Evolutionary conservation across 1,140 invertebrate genomes (phyloP).

Genomic region (Orussus abietinus): DNA sequence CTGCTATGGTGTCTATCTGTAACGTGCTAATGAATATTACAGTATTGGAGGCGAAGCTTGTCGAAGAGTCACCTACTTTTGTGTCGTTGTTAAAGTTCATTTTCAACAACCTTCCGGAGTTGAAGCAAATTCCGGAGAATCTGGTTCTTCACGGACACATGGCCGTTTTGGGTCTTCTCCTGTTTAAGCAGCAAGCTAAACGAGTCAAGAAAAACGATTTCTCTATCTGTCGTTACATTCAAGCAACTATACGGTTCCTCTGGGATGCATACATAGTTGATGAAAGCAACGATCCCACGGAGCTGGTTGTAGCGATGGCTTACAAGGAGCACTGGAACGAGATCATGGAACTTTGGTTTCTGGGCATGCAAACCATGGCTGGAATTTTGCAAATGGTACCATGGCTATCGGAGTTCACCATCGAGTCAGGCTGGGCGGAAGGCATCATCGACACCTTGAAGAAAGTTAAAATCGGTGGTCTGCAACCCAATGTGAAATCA

Average conservation of each 20-base stretch:
- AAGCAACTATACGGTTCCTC: constrained; percentile 81
- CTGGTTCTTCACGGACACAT: constrained; percentile 81
- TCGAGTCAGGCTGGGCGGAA: constrained; percentile 88
- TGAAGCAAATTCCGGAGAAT: constrained; percentile 79
- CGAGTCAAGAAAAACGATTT: constrained; percentile 82
- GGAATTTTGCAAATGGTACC: constrained; percentile 74
- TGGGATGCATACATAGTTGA: constrained; percentile 90
- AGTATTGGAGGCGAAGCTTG: constrained; percentile 78
- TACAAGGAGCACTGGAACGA: constrained; percentile 87
- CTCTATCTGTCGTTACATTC: constrained; percentile 82
- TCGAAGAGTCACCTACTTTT: constrained; percentile 73
- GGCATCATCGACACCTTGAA: constrained; percentile 77
- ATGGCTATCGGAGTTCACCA: constrained; percentile 86
- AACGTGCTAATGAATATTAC: constrained; percentile 91
- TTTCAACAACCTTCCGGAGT: constrained; percentile 78
- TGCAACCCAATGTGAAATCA: constrained; percentile 78
- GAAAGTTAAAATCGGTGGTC: constrained; percentile 75
- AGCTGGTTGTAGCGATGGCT: constrained; percentile 75
- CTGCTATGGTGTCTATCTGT: constrained; percentile 81
- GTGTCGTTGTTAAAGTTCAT: constrained; percentile 80
- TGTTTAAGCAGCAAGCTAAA: constrained; percentile 78
- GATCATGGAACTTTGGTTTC: constrained; percentile 86
- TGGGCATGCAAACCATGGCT: constrained; percentile 89
- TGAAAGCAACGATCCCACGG: constrained; percentile 76
- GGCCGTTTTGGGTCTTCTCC: constrained; percentile 74